Evolutionary conservation across 2,888 invertebrate species (phyloP).

Genomic region (Caenorhabditis panamensis): DNA sequence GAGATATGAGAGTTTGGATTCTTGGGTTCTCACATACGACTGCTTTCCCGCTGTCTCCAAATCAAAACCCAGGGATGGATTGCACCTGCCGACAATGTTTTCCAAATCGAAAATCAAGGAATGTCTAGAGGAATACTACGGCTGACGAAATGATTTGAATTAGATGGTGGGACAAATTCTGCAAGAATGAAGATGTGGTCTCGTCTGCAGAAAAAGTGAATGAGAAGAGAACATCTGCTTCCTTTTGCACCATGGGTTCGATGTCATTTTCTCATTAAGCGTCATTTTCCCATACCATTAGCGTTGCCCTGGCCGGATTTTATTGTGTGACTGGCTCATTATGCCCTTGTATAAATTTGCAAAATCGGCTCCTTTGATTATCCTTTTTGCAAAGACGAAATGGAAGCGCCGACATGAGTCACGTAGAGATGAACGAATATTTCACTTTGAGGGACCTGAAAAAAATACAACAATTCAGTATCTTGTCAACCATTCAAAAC

Average conservation of each 20-base stretch:
- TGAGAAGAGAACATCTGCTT: background rate
- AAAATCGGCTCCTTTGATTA: background rate
- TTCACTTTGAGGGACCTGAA: too few species aligned
- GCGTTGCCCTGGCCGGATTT: background rate
- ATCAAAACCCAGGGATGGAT: constrained; percentile 39
- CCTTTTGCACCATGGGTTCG: background rate
- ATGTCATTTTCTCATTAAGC: background rate
- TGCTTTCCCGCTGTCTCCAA: background rate
- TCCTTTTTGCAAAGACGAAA: background rate
- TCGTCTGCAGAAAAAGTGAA: background rate
- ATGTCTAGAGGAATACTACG: constrained; percentile 27
- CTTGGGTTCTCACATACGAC: constrained; percentile 37
- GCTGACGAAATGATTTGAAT: too few species aligned
- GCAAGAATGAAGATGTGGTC: too few species aligned
- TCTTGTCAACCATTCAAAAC: too few species aligned
- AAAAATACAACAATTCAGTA: too few species aligned
- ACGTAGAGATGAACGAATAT: too few species aligned
- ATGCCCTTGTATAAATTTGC: too few species aligned
- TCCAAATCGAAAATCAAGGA: background rate
- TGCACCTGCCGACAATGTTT: constrained; percentile 32
- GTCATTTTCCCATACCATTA: background rate
- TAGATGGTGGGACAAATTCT: too few species aligned
- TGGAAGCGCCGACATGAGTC: too few species aligned
- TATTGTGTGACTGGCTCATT: background rate
- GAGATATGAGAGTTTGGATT: constrained; percentile 42